Evolutionary conservation across 2,113 vertebrate species (phyloP), one percentile per base, ranked within the genome.

Genomic region (Strix aluco): DNA sequence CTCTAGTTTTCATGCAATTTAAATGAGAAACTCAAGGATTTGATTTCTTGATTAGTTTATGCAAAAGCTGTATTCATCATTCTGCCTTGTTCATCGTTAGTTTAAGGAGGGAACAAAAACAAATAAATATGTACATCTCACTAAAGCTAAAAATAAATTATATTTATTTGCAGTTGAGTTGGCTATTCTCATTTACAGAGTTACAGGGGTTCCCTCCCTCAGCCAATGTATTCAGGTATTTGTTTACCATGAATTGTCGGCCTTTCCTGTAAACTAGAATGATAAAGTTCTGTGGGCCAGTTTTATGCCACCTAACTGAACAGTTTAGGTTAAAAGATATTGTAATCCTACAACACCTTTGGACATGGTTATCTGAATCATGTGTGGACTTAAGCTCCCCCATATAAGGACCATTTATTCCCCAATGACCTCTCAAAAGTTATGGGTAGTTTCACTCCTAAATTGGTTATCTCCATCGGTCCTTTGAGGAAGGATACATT

Each of bases 11-110:
- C 51, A 92, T 66, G 54, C 30, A 93, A 85, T 88, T 97, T 96
- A 93, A 94, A 90, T 88, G 78, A 94, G 58, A 91, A 23, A 58
- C 36, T 90, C 52, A 69, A 81, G 25, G 36, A 85, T 3, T 3
- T 61, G 90, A 85, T 88, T 94, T 93, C 92, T 87, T 91, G 78
- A 91, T 96, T 93, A 95, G 29, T 29, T 93, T 92, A 88, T 51
- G 74, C 46, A 86, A 93, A 92, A 92, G 34, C n/a, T 70, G 36
- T 80, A 58, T 79, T 80, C 30, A 82, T 57, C 13, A 5, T 65
- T 70, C 69, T 66, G 46, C 63, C 66, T 58, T 69, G 51, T 22
- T 94, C 62, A 90, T 69, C 13, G 3, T 30, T 40, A 57, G 10
- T n/a, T 88, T 86, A 65, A 40, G 36, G 19, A 95, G 36, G 15